A percentile compares a stretch with the other conserved stretches of the same genome.
phyloP scores from a whole-genome alignment of 2,888 invertebrate genomes.

The Stenurella melanura region DNA sequence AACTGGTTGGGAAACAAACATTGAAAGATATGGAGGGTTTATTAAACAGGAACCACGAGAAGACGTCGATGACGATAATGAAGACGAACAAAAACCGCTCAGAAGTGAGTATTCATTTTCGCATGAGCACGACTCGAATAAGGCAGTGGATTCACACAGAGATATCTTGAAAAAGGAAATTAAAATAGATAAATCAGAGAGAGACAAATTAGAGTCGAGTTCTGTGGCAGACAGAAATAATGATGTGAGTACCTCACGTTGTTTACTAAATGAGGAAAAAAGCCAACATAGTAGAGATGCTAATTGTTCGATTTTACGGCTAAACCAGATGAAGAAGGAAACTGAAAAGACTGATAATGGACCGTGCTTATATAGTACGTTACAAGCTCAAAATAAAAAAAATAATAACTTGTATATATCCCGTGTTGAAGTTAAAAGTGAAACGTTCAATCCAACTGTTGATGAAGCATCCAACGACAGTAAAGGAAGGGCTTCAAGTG shows the following conservation, averaged over 20 bases:
- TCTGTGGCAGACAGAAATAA: neutral
- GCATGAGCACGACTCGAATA: constrained; percentile 25
- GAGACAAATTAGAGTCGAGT: neutral
- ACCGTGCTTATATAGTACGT: neutral
- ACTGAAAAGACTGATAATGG: neutral
- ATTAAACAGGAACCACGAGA: constrained; percentile 30
- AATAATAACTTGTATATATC: neutral
- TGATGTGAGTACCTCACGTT: too few species aligned
- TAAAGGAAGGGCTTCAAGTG: neutral
- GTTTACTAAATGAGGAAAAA: too few species aligned
- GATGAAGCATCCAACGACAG: constrained; percentile 5
- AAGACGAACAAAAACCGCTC: constrained; percentile 6
- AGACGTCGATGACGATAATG: constrained; percentile 16
- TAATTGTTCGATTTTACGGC: constrained; percentile 10
- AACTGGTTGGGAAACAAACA: constrained; percentile 28
- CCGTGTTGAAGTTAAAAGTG: constrained; percentile 14
- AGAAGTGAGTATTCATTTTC: constrained; percentile 6
- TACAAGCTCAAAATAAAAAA: neutral
- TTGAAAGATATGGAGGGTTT: neutral
- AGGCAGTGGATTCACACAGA: constrained; percentile 21
- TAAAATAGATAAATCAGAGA: constrained; percentile 16
- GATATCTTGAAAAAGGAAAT: constrained; percentile 12
- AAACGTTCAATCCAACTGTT: neutral
- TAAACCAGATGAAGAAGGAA: constrained; percentile 25
- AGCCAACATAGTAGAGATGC: neutral